phyloP scores from a whole-genome alignment of 1,140 invertebrate genomes.

The Psix sp. region DNA sequence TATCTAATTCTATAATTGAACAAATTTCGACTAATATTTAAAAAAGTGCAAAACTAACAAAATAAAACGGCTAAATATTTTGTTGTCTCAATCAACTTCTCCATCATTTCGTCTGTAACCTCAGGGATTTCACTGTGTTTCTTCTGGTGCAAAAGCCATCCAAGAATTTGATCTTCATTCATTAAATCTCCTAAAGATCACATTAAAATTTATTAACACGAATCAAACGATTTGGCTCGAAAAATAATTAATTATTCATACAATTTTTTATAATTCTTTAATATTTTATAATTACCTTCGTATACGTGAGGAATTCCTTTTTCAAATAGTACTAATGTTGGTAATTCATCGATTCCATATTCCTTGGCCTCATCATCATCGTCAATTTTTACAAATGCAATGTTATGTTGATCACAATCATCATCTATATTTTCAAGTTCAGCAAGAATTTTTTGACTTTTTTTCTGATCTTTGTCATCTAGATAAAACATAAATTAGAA shows the following conservation, averaged over 20 bases:
- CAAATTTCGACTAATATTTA: no score
- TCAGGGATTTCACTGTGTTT: slow-evolving; percentile 93
- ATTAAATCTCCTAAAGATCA: slow-evolving; percentile 84
- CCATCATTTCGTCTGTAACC: slow-evolving; percentile 95
- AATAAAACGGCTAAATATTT: slow-evolving; percentile 90
- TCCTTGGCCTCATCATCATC: slow-evolving; percentile 92
- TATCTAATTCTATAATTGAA: no score
- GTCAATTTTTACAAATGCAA: slow-evolving; percentile 95
- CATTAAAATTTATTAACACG: neutral
- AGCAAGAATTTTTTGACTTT: slow-evolving; percentile 89
- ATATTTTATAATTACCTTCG: slow-evolving; percentile 79
- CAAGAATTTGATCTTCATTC: slow-evolving; percentile 92
- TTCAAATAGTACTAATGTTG: slow-evolving; percentile 91
- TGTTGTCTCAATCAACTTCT: slow-evolving; percentile 89
- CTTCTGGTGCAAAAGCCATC: slow-evolving; percentile 93
- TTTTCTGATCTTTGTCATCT: slow-evolving; percentile 95
- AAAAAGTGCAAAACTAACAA: slow-evolving; percentile 80
- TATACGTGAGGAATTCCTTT: slow-evolving; percentile 92
- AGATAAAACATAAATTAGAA: no score
- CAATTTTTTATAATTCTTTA: neutral
- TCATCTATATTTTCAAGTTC: slow-evolving; percentile 96
- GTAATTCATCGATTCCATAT: slow-evolving; percentile 89
- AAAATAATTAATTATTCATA: neutral
- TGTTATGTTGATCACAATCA: slow-evolving; percentile 93
- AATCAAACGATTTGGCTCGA: slow-evolving; percentile 8